Conservation (phyloP, 2,113 vertebrate genomes). For the Dipodomys ordii region DNA sequence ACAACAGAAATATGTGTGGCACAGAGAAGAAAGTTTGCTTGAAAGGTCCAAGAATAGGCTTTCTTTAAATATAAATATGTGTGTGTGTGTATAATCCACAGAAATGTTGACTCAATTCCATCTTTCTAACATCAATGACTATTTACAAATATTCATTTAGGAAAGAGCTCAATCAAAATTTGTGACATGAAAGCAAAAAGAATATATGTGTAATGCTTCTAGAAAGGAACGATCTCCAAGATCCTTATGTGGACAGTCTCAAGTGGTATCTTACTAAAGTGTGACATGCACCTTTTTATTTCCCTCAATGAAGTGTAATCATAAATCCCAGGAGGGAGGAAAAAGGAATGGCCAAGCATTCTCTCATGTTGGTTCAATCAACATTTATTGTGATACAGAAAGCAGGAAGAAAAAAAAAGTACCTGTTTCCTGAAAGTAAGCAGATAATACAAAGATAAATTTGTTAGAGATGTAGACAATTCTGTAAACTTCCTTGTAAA, state of each 20-base stretch:
- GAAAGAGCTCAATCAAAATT: slow-evolving; percentile 54
- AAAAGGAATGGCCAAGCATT: slow-evolving; percentile 27
- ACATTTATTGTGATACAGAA: slow-evolving; percentile 19
- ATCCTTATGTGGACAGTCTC: slow-evolving; percentile 43
- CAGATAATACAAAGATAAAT: slow-evolving; percentile 31
- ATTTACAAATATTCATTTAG: slow-evolving; percentile 64
- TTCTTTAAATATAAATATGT: slow-evolving; percentile 49
- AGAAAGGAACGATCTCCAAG: slow-evolving; percentile 46
- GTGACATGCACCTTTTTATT: slow-evolving; percentile 9
- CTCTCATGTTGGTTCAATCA: slow-evolving; percentile 20
- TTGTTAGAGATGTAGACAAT: slow-evolving; percentile 62
- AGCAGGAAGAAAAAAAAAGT: slow-evolving; percentile 1
- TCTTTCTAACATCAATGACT: slow-evolving; percentile 63
- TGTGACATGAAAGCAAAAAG: slow-evolving; percentile 45
- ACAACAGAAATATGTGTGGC: slow-evolving; percentile 59
- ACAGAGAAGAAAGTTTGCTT: slow-evolving; percentile 56
- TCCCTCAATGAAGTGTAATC: slow-evolving; percentile 42
- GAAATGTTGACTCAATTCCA: slow-evolving; percentile 44
- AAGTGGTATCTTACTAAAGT: slow-evolving; percentile 60
- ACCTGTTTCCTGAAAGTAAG: slow-evolving; percentile 58
- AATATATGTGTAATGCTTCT: slow-evolving; percentile 41
- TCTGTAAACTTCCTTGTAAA: slow-evolving; percentile 82
- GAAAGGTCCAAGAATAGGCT: background rate
- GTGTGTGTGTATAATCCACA: background rate
- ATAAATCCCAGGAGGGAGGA: slow-evolving; percentile 1